Percentiles rank a stretch among this genome's conserved stretches.
Evolutionary conservation across 2,113 vertebrate genomes (phyloP).

Genomic region (Herpailurus yagouaroundi): DNA sequence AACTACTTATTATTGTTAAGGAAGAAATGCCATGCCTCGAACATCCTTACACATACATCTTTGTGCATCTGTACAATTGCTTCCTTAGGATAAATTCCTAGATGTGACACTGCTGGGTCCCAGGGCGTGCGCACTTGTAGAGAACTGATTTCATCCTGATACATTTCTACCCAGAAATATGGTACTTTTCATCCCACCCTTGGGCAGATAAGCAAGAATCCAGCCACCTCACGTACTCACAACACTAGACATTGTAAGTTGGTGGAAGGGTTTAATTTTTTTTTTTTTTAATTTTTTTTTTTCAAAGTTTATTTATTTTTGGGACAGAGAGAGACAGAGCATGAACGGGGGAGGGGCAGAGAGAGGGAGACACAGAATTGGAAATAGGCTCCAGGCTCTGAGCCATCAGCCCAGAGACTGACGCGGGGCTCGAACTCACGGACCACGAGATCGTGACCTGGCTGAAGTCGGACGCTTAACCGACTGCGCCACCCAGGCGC

Average conservation of each 20-base stretch:
- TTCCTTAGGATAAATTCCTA: not conserved
- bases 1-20: not conserved
- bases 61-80: not conserved
- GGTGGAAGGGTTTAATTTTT: not conserved
- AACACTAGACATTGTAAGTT: not conserved
- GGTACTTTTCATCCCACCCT: not conserved
- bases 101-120: not conserved
- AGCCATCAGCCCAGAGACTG: too few relatives aligned
- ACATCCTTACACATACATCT: not conserved
- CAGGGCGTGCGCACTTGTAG: not conserved
- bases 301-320: too few relatives aligned
- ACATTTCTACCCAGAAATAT: not conserved
- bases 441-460: too few relatives aligned
- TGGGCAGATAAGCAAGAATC: not conserved
- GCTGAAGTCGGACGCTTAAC: too few relatives aligned
- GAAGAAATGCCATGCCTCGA: not conserved
- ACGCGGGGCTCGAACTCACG: too few relatives aligned
- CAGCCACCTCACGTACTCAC: too few relatives aligned
- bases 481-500: too few relatives aligned
- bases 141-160: not conserved
- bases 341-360: too few relatives aligned
- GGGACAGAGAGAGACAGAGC: too few relatives aligned
- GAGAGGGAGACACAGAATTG: too few relatives aligned
- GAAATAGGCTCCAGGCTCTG: too few relatives aligned
- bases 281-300: too few relatives aligned